A percentile compares a stretch with the other conserved stretches of the same genome.
Conservation (phyloP, 53 echinoderm and acorn worm species). For the Temnopleurus reevesii region DNA sequence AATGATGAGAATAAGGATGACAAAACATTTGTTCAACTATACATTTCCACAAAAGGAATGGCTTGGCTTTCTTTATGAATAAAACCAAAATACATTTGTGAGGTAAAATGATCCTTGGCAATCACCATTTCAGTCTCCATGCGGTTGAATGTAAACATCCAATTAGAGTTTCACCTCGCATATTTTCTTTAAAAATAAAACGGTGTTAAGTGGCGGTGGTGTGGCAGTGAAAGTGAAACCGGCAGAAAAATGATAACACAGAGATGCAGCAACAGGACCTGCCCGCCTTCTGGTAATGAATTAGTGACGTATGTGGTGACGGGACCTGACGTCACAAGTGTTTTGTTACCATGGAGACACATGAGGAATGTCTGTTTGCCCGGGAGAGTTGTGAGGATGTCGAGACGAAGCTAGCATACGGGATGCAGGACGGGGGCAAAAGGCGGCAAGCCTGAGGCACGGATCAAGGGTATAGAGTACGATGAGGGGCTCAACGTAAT, state of each 20-base stretch:
- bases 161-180: background rate
- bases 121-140: background rate
- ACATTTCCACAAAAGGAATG: no score
- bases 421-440: background rate
- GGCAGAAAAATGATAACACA: background rate
- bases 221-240: background rate
- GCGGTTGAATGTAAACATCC: background rate
- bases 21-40: no score
- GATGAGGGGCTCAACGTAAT: background rate
- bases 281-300: conserved; percentile 36
- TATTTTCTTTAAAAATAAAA: conserved; percentile 30
- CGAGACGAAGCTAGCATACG: background rate
- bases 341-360: conserved; percentile 47
- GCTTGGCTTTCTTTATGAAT: no score
- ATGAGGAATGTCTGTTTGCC: conserved; percentile 26
- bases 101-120: background rate
- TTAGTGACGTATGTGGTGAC: conserved; percentile 36
- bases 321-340: conserved; percentile 46
- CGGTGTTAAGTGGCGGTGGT: background rate
- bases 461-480: background rate
- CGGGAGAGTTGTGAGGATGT: conserved; percentile 4
- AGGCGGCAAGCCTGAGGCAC: background rate
- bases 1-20: no score
- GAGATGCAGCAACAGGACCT: background rate
- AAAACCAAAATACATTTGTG: background rate